Percentiles rank a stretch among this genome's conserved stretches.
Evolutionary conservation across 2,113 vertebrate genomes (phyloP).

Genomic region (Aspiorhynchus laticeps): DNA sequence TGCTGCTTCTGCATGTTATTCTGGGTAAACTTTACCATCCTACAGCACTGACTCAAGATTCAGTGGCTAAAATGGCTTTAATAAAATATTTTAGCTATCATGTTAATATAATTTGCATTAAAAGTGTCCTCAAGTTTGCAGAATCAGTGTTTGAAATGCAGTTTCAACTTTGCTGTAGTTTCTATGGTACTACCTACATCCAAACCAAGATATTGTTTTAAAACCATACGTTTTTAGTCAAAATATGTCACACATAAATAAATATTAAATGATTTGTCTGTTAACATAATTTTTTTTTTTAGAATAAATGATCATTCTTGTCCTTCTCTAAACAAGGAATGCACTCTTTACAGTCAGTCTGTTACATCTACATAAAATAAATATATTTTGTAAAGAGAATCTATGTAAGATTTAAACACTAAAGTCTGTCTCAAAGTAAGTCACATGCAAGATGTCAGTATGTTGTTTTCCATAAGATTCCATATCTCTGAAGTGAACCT

Average conservation of each 20-base stretch:
- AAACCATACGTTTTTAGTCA: neutral
- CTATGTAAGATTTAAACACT: neutral
- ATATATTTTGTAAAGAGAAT: neutral
- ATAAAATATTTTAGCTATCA: neutral
- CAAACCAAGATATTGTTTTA: too few relatives aligned
- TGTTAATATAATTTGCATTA: neutral
- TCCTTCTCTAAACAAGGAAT: neutral
- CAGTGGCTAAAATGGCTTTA: neutral
- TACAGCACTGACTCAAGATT: neutral
- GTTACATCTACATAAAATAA: neutral
- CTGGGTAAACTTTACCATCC: neutral
- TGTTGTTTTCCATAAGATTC: neutral
- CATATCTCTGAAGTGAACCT: neutral
- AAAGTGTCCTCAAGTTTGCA: neutral
- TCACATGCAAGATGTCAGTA: neutral
- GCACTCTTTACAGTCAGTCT: neutral
- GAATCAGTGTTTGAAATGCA: neutral
- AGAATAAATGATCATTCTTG: neutral
- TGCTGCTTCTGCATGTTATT: neutral
- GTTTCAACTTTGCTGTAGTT: neutral
- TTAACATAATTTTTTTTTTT: neutral
- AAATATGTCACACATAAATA: neutral
- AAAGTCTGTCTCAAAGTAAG: neutral
- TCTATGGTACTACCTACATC: neutral
- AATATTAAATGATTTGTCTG: neutral